Evolutionary conservation across 1,140 invertebrate species (phyloP).

Genomic region (Reticulitermes speratus): DNA sequence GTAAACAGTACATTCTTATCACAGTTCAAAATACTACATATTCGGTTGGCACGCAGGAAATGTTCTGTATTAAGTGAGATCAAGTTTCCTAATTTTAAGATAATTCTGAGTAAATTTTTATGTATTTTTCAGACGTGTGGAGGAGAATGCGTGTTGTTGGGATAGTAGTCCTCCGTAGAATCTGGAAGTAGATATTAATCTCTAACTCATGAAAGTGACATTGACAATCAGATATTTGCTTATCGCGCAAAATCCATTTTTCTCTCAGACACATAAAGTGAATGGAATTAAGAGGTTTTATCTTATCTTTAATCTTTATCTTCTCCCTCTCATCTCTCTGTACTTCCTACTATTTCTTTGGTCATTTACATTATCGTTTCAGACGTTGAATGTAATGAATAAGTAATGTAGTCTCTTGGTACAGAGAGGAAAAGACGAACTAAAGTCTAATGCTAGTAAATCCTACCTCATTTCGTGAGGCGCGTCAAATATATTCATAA

Average conservation of each 20-base stretch:
- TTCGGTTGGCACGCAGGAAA: too few species aligned
- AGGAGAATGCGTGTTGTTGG: too few species aligned
- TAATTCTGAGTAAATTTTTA: too few species aligned
- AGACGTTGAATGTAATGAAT: slow-evolving; percentile 11
- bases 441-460: not conserved
- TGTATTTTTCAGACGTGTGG: too few species aligned
- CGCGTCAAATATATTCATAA: not conserved
- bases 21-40: too few species aligned
- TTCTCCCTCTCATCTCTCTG: not conserved
- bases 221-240: not conserved
- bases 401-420: not conserved
- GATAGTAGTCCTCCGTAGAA: too few species aligned
- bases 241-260: not conserved
- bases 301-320: not conserved
- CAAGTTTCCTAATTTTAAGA: too few species aligned
- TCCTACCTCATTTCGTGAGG: not conserved
- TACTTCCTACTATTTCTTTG: not conserved
- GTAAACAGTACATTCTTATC: too few species aligned
- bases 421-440: not conserved
- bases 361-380: not conserved
- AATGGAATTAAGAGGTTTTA: not conserved
- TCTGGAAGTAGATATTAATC: not conserved
- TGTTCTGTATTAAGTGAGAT: too few species aligned
- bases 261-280: not conserved
- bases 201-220: not conserved